phyloP scores from a whole-genome alignment of 2,888 invertebrate genomes.

The Xestia c-nigrum region DNA sequence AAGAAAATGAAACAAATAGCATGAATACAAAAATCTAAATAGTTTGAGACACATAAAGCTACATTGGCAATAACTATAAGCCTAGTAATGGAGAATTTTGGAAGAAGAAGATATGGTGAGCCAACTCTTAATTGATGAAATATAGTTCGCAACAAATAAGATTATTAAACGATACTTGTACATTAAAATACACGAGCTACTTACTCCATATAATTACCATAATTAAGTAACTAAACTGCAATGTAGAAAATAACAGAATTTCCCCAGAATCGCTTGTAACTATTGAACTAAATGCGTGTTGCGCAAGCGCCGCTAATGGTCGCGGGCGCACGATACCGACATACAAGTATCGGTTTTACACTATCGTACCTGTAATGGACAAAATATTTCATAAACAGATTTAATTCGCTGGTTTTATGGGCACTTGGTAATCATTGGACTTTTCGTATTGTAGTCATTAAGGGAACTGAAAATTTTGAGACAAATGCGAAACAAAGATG shows the following conservation, averaged over 20 bases:
- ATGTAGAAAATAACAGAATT: constrained; percentile 67
- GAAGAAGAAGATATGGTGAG: too few relatives aligned
- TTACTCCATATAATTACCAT: constrained; percentile 51
- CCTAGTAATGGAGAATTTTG: too few relatives aligned
- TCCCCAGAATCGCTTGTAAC: constrained; percentile 72
- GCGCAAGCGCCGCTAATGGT: constrained; percentile 75
- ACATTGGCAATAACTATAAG: too few relatives aligned
- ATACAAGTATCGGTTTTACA: constrained; percentile 69
- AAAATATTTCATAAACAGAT: constrained; percentile 74
- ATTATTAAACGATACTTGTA: background rate
- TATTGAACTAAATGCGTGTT: constrained; percentile 74
- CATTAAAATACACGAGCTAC: constrained; percentile 11
- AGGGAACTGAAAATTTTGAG: background rate
- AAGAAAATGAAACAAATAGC: too few relatives aligned
- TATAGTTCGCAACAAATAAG: background rate
- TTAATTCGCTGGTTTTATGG: constrained; percentile 63
- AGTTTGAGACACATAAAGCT: too few relatives aligned
- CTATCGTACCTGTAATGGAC: constrained; percentile 72
- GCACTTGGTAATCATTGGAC: constrained; percentile 24
- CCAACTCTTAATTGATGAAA: too few relatives aligned
- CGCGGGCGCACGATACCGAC: constrained; percentile 75
- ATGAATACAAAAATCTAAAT: too few relatives aligned
- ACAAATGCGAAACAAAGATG: background rate
- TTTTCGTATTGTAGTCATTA: constrained; percentile 6
- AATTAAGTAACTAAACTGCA: constrained; percentile 50